A percentile compares a stretch with the other conserved stretches of the same genome.
Conservation (phyloP, 2,888 invertebrate genomes). For the Parasteatoda lunata region DNA sequence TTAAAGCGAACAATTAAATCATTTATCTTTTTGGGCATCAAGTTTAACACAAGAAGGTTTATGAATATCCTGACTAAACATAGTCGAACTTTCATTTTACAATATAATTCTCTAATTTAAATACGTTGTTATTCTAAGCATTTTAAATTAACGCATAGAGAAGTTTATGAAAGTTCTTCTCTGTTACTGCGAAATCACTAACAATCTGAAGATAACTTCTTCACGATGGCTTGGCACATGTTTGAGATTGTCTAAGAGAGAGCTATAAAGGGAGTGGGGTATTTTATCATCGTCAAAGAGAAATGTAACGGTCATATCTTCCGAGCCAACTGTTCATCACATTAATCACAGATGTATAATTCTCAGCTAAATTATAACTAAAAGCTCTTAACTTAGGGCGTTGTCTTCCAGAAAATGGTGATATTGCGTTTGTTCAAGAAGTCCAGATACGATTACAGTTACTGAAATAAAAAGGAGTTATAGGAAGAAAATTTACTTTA, state of each 20-base stretch:
- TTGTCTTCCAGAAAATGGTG: constrained; percentile 9
- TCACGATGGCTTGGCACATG: not conserved
- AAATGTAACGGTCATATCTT: constrained; percentile 28
- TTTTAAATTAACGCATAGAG: too few relatives aligned
- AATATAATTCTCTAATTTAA: too few relatives aligned
- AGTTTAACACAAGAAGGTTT: too few relatives aligned
- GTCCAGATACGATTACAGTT: not conserved
- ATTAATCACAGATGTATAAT: constrained; percentile 41
- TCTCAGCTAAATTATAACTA: constrained; percentile 38
- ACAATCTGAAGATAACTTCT: too few relatives aligned
- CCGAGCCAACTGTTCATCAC: not conserved
- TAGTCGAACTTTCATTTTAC: too few relatives aligned
- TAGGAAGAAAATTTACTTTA: too few relatives aligned
- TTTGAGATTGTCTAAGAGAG: not conserved
- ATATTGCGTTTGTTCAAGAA: constrained; percentile 9
- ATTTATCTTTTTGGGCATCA: too few relatives aligned
- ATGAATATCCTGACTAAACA: too few relatives aligned
- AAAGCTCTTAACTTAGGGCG: constrained; percentile 38
- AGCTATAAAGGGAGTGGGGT: not conserved
- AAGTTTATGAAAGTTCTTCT: too few relatives aligned
- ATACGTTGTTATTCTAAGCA: too few relatives aligned
- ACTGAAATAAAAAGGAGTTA: not conserved
- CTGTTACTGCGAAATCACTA: too few relatives aligned
- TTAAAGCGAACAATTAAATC: too few relatives aligned
- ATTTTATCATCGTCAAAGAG: constrained; percentile 32